phyloP scores from a whole-genome alignment of 1,140 invertebrate genomes.

The Oedothorax gibbosus region DNA sequence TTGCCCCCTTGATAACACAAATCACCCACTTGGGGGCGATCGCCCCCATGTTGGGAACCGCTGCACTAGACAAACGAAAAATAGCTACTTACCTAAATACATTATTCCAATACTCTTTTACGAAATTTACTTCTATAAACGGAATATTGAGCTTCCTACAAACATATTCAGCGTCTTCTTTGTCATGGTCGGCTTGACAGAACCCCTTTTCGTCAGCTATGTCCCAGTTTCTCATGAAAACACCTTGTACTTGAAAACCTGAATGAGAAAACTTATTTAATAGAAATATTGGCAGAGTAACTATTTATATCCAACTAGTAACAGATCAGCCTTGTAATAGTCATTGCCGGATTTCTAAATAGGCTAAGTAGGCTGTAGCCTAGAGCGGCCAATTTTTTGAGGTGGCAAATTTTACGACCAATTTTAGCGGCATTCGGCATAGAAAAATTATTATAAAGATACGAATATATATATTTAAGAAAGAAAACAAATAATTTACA shows the following conservation, averaged over 20 bases:
- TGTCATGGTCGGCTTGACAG: slow-evolving; percentile 84
- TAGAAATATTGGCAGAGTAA: not conserved
- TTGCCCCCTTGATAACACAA: too few relatives aligned
- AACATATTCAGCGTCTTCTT: slow-evolving; percentile 84
- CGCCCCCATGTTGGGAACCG: too few relatives aligned
- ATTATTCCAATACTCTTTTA: slow-evolving; percentile 97
- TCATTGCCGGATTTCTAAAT: too few relatives aligned
- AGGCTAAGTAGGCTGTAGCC: too few relatives aligned
- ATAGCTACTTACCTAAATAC: slow-evolving; percentile 84
- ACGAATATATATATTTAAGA: too few relatives aligned
- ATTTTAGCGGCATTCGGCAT: too few relatives aligned
- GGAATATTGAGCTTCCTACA: slow-evolving; percentile 83
- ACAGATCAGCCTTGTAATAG: not conserved
- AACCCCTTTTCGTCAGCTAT: slow-evolving; percentile 84
- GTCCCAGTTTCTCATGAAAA: slow-evolving; percentile 98
- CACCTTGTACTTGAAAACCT: slow-evolving; percentile 87
- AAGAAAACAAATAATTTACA: too few relatives aligned
- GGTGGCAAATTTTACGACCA: too few relatives aligned
- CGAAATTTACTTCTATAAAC: slow-evolving; percentile 82
- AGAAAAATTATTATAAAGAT: too few relatives aligned
- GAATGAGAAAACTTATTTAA: slow-evolving; percentile 8
- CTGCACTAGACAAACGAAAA: too few relatives aligned
- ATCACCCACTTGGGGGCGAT: too few relatives aligned
- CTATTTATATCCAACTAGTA: not conserved
- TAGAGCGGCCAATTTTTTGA: too few relatives aligned